Evolutionary conservation across 2,113 vertebrate genomes (phyloP).

Genomic region (Poecile atricapillus): DNA sequence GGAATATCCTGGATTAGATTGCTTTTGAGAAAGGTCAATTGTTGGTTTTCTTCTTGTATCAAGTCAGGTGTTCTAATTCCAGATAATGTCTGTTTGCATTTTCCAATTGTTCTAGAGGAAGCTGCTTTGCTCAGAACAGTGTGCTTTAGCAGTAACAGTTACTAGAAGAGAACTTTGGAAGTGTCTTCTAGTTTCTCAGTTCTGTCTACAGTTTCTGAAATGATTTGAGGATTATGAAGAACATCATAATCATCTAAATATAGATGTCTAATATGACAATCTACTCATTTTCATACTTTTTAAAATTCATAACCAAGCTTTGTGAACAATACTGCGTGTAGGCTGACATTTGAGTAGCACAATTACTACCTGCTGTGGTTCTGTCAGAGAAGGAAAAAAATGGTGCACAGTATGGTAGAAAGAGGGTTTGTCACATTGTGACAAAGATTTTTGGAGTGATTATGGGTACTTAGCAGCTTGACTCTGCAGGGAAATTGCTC

Average conservation of each 20-base stretch:
- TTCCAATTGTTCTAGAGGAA: not conserved
- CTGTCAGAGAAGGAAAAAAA: not conserved
- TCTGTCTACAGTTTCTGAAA: not conserved
- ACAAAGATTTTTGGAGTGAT: slow-evolving; percentile 6
- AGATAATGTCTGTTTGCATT: not conserved
- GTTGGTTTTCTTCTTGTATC: not conserved
- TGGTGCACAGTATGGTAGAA: not conserved
- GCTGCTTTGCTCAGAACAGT: not conserved
- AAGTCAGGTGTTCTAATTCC: not conserved
- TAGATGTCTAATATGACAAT: slow-evolving; percentile 20
- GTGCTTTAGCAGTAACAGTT: not conserved
- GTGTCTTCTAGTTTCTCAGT: not conserved
- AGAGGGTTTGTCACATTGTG: slow-evolving; percentile 15
- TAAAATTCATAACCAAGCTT: slow-evolving; percentile 12
- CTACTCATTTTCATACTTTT: slow-evolving; percentile 18
- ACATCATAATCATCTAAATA: not conserved
- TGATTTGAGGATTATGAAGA: not conserved
- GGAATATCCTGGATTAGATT: not conserved
- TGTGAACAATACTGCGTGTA: slow-evolving; percentile 31
- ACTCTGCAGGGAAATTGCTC: not conserved
- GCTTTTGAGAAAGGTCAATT: not conserved
- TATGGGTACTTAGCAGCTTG: slow-evolving; percentile 27
- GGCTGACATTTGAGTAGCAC: slow-evolving; percentile 41
- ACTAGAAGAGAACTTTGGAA: not conserved
- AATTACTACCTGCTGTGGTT: slow-evolving; percentile 56